Base-by-base conservation (phyloP, 2,888 invertebrate species). In the Temnothorax ravouxi region DNA sequence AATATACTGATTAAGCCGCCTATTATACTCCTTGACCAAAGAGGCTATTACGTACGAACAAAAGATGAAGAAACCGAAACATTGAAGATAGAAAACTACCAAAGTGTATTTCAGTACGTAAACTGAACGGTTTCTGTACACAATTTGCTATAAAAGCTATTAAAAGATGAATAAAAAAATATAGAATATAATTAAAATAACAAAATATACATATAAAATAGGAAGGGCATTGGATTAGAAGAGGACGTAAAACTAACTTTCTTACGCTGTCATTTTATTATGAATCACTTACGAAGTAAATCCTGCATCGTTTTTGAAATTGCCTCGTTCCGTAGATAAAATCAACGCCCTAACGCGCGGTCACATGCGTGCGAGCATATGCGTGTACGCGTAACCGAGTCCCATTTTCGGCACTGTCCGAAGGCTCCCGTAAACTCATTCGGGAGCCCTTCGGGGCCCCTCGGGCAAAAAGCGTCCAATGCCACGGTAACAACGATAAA, bases 401-500 rank as follows among this genome's bases (percentile, higher is more conserved):
- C 21, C 62, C 64, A 61, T 34, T 79, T 64, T 74, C 56, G 47
- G 56, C 64, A 80, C 83, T 85, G 64, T 84, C 84, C 84, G 84
- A 50, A 74, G 84, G 67, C 13, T 54, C 54, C 41, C 38, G 74
- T 84, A 85, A 74, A 67, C 61, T 67, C 79, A 80, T 84, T 62
- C 47, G 41, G 69, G 50, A 84, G 52, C 56, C 62, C 80, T 80
- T 83, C 29, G 72, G 25, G 25, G 50, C n/a, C 34, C 15, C 47
- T 34, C 47, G 64, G 56, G 80, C 80, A 84, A 86, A 86, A 86
- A 86, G 75, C 85, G 62, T 64, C 80, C 80, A 62, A 59, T 80
- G 80, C 69, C 62, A 64, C 69, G 75, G 85, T 84, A 86, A 80
- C 85, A 86, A 80, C 85, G 80, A 86, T 86, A 86, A 85, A 67